Percentiles rank a stretch among this genome's conserved stretches.
Conservation (phyloP, 2,797 vertebrate genomes). For the Pangasius macronema region DNA sequence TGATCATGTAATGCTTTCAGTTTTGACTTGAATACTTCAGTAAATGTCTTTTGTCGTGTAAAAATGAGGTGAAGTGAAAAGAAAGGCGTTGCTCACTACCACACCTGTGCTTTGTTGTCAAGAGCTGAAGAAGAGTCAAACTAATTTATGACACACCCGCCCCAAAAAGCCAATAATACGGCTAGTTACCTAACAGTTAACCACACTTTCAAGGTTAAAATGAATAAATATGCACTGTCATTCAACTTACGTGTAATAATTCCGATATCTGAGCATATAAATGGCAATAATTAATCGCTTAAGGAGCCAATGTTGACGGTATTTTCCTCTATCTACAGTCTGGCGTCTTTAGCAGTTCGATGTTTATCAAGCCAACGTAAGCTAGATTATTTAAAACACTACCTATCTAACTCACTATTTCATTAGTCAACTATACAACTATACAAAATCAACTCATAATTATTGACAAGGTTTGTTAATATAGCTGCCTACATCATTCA, state of each 20-base stretch:
- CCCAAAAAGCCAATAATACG: background rate
- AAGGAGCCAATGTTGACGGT: background rate
- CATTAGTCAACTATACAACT: background rate
- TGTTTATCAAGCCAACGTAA: background rate
- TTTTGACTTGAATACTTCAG: background rate
- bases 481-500: background rate
- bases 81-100: background rate
- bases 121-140: background rate
- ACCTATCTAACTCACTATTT: background rate
- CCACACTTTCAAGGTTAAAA: background rate
- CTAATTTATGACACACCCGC: background rate
- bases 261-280: background rate
- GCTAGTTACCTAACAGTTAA: background rate
- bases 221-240: background rate
- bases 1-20: background rate
- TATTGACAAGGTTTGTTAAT: background rate
- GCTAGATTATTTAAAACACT: background rate
- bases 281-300: background rate
- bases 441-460: background rate
- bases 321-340: too few relatives aligned
- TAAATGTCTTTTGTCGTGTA: background rate
- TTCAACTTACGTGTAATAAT: background rate
- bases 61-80: background rate
- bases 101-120: slow-evolving; percentile 14
- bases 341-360: too few relatives aligned